A percentile compares a stretch with the other conserved stretches of the same genome.
These are phyloP conservation scores for Axea sp. DNA, from an alignment of 2,888 invertebrate species.

Conservation along the genomic window DNA sequence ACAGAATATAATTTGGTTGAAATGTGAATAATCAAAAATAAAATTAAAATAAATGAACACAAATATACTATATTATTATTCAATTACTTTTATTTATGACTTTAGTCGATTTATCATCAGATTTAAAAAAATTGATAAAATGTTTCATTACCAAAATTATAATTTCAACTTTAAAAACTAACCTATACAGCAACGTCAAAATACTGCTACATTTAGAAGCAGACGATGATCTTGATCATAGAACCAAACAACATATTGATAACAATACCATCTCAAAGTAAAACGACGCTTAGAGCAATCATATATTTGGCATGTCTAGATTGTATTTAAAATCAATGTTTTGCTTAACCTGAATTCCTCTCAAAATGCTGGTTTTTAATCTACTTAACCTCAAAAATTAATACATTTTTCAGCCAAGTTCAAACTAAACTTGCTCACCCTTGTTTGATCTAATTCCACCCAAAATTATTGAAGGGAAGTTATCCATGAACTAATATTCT, in stretches of 20 bases:
- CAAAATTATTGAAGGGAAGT: neutral
- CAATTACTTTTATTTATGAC: too few relatives aligned
- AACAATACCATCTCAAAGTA: conserved; percentile 19
- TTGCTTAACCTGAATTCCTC: neutral
- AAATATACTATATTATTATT: too few relatives aligned
- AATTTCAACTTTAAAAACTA: too few relatives aligned
- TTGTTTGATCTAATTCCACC: neutral
- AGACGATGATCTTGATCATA: conserved; percentile 4
- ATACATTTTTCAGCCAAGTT: neutral
- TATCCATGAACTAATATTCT: neutral
- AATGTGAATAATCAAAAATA: too few relatives aligned
- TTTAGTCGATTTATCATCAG: too few relatives aligned
- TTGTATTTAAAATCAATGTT: neutral
- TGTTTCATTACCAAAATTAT: too few relatives aligned
- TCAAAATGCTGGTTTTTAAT: neutral
- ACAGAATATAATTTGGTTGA: too few relatives aligned
- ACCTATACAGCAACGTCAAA: neutral
- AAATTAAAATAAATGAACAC: too few relatives aligned
- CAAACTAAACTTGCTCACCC: neutral
- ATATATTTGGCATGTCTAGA: neutral
- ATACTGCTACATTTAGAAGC: neutral
- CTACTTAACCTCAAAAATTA: neutral
- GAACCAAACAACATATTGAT: neutral
- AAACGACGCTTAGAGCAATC: neutral
- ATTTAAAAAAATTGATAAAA: neutral